phyloP scores from a whole-genome alignment of 2,113 vertebrate genomes.

The Meleagris gallopavo region DNA sequence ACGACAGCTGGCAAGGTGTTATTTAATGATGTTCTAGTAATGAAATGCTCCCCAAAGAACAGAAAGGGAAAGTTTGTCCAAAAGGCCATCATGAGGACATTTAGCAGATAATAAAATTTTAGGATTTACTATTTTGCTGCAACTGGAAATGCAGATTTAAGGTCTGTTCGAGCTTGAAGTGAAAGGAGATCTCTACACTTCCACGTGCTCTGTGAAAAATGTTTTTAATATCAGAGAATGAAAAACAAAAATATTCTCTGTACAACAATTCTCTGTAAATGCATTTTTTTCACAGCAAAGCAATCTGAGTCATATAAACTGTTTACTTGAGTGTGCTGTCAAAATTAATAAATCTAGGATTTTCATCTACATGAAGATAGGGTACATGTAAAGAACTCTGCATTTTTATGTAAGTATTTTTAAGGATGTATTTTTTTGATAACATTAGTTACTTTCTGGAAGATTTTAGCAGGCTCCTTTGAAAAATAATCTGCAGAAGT shows the following conservation, averaged over 20 bases:
- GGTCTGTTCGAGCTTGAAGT: neutral
- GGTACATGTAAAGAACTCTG: neutral
- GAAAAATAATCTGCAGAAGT: neutral
- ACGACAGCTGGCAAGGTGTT: neutral
- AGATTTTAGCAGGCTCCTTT: neutral
- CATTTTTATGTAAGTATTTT: neutral
- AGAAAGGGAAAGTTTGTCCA: neutral
- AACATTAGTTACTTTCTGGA: neutral
- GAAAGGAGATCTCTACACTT: neutral
- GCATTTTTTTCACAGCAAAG: neutral
- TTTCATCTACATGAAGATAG: neutral
- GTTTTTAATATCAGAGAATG: neutral
- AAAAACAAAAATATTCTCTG: neutral
- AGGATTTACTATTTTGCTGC: conserved; percentile 14
- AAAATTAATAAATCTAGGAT: neutral
- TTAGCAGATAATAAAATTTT: neutral
- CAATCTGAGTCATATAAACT: neutral
- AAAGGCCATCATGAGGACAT: neutral
- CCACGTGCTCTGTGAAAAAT: neutral
- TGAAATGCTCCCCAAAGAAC: neutral
- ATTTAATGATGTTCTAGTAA: neutral
- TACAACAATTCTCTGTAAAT: neutral
- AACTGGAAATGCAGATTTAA: conserved; percentile 35
- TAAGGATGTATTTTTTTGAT: neutral
- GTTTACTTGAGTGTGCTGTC: neutral